A percentile compares a stretch with the other conserved stretches of the same genome.
Conservation (phyloP, 2,888 invertebrate species). For the Stenchaetothrips biformis region DNA sequence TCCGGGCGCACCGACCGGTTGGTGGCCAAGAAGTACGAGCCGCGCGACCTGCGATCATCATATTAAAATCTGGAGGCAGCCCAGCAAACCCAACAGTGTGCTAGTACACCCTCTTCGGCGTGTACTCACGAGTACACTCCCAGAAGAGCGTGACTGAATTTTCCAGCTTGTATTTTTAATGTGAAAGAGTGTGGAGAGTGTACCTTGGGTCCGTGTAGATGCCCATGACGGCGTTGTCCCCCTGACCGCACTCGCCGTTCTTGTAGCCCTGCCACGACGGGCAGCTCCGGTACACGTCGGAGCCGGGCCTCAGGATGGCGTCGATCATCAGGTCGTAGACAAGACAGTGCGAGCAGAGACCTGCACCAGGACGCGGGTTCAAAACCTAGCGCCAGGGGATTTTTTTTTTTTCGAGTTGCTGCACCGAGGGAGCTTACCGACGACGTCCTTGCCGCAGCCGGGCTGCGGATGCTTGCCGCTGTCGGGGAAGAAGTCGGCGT, state of each 20-base stretch:
- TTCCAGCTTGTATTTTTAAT: no score
- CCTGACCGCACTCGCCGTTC: not conserved
- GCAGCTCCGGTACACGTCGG: not conserved
- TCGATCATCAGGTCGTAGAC: conserved; percentile 2
- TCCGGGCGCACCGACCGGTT: not conserved
- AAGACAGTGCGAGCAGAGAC: conserved; percentile 1
- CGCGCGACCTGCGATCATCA: not conserved
- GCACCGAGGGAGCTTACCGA: conserved; percentile 39
- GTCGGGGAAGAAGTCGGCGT: conserved; percentile 51
- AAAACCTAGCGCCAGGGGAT: no score
- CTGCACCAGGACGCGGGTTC: not conserved
- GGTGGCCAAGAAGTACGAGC: not conserved
- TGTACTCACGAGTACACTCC: no score
- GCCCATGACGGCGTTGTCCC: conserved; percentile 7
- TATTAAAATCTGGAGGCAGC: no score
- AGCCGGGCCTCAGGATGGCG: not conserved
- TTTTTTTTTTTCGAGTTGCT: no score
- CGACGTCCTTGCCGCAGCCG: conserved; percentile 44
- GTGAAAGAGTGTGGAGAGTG: no score
- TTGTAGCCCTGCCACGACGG: conserved; percentile 1
- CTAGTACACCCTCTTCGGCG: no score
- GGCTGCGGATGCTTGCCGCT: conserved; percentile 47
- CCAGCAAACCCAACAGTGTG: no score
- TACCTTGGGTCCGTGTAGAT: conserved; percentile 7
- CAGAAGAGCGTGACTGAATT: no score